A percentile compares a stretch with the other conserved stretches of the same genome.
phyloP scores from a whole-genome alignment of 37 sponge, comb jelly and placozoan genomes.

The Hexactinellida sp. region DNA sequence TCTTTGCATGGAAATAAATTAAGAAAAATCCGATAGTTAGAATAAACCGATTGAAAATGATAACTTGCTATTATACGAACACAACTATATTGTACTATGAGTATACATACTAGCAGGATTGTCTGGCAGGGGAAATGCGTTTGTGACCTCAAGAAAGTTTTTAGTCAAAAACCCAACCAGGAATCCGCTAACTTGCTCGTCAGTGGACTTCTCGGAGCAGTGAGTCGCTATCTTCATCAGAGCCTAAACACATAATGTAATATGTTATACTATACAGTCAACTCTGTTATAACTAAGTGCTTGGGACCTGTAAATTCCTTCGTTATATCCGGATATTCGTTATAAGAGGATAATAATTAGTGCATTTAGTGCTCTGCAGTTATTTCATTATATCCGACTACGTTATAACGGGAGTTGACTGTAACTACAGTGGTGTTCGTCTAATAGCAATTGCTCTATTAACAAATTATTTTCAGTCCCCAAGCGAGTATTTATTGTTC shows the following conservation, averaged over 20 bases:
- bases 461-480: too few species aligned
- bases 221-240: constrained; percentile 4
- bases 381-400: too few species aligned
- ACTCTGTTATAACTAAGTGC: background rate
- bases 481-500: too few species aligned
- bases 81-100: background rate
- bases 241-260: background rate
- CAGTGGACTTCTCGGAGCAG: background rate
- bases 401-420: too few species aligned
- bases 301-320: background rate
- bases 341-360: too few species aligned
- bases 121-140: constrained; percentile 6
- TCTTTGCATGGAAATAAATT: too few species aligned
- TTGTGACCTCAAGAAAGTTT: background rate
- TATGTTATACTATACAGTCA: background rate
- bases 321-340: too few species aligned
- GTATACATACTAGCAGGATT: background rate
- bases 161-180: background rate
- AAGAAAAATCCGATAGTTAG: too few species aligned
- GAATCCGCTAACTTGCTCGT: constrained; percentile 3
- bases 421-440: too few species aligned
- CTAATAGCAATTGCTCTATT: too few species aligned
- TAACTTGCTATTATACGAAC: background rate
- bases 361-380: too few species aligned
- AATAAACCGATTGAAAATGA: too few species aligned